phyloP scores from a whole-genome alignment of 1,140 invertebrate species.

The Drosophila pachea region DNA sequence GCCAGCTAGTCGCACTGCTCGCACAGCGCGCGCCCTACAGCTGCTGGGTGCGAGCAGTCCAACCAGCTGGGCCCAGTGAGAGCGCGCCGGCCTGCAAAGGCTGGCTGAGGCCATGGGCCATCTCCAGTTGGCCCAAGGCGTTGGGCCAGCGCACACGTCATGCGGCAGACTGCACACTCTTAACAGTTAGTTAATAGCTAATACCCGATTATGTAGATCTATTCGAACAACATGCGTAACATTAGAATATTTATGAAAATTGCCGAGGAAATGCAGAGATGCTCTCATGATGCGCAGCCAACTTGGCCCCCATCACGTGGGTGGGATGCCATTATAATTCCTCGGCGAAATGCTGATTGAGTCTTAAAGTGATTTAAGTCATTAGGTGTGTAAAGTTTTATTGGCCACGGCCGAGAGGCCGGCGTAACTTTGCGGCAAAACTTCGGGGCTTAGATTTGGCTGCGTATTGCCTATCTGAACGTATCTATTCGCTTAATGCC shows the following conservation, averaged over 20 bases:
- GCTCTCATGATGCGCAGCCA: background rate
- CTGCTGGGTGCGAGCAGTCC: conserved; percentile 16
- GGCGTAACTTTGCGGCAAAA: conserved; percentile 32
- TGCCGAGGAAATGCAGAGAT: no score
- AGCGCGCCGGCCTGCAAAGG: conserved; percentile 28
- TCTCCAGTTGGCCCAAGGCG: background rate
- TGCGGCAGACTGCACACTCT: conserved; percentile 3
- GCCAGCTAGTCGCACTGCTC: conserved; percentile 32
- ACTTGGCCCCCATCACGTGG: background rate
- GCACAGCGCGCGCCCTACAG: background rate
- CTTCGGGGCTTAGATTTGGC: conserved; percentile 27
- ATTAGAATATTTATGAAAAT: no score
- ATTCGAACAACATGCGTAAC: no score
- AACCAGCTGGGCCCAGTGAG: conserved; percentile 2
- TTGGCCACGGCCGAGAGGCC: conserved; percentile 23
- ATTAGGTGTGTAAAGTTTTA: conserved; percentile 55
- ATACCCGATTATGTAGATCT: no score
- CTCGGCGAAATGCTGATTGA: conserved; percentile 46
- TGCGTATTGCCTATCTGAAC: conserved; percentile 34
- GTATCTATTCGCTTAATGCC: conserved; percentile 47
- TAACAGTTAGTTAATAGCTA: no score
- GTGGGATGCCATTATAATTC: conserved; percentile 36
- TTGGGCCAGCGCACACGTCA: conserved; percentile 7
- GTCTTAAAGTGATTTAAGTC: conserved; percentile 63
- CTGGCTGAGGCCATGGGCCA: conserved; percentile 14